phyloP scores from a whole-genome alignment of 2,113 vertebrate genomes.

The Columba janthina region DNA sequence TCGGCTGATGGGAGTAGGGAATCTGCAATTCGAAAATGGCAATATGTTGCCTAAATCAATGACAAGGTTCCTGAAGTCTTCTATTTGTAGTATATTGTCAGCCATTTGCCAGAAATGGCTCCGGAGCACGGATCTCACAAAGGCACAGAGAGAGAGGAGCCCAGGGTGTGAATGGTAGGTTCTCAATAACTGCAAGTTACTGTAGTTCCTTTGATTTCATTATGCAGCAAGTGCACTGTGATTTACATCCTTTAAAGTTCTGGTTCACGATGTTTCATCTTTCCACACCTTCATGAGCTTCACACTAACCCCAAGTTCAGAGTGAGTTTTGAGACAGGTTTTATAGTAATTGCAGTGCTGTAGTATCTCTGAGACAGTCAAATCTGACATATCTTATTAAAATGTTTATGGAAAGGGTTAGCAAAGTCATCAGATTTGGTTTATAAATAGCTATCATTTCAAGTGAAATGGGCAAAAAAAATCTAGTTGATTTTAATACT shows the following conservation, averaged over 20 bases:
- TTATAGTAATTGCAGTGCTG: not conserved
- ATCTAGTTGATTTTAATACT: conserved; percentile 70
- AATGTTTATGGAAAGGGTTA: conserved; percentile 60
- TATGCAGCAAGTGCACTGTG: not conserved
- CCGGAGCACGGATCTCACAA: not conserved
- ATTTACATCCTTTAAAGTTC: not conserved
- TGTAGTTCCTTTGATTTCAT: not conserved
- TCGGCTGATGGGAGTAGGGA: not conserved
- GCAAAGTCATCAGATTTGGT: conserved; percentile 66
- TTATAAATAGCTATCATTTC: conserved; percentile 69
- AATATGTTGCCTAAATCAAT: not conserved
- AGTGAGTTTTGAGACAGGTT: not conserved
- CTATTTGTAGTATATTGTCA: not conserved
- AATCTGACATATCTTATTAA: conserved; percentile 42
- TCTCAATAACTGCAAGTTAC: not conserved
- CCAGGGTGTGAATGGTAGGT: not conserved
- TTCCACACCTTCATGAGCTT: not conserved
- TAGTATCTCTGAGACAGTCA: conserved; percentile 19
- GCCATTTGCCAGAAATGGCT: not conserved
- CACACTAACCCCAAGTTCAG: not conserved
- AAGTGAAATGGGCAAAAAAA: conserved; percentile 52
- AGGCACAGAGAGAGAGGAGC: not conserved
- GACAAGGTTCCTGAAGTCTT: not conserved
- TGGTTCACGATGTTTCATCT: not conserved
- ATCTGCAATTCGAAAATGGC: not conserved